Base-by-base conservation (phyloP, 2,797 vertebrate species). In the Heteromormyrus szaboi region DNA sequence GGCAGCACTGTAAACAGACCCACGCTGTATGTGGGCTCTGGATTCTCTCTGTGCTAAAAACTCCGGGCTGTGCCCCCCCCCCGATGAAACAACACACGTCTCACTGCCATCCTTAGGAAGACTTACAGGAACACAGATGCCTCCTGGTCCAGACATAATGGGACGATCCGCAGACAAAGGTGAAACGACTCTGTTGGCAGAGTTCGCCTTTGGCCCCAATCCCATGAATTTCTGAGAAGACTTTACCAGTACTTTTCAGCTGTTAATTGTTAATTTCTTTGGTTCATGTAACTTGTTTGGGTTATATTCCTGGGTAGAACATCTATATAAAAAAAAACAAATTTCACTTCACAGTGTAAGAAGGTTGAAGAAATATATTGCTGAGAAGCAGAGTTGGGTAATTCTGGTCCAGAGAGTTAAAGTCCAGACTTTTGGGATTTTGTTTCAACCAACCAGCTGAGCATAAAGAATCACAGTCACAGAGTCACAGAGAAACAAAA, bases 1-100 rank as follows among this genome's bases (percentile, higher is more conserved):
- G 89, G 90, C 88, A 90, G 91, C 29, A 50, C 92, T 88, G 93
- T 95, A 95, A 95, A 95, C 94, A 95, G 92, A 93, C 91, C 91
- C 44, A 53, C 81, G n/a, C 19, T n/a, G 41, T 92, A 88, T 92
- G 94, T 93, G 91, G 91, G 90, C n/a, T 4, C 41, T 53, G 54
- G 56, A 87, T 62, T 46, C 4, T 59, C 86, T 51, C 50, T 41
- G 85, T 37, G 51, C 33, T 14, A n/a, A 29, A 41, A 56, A 4
- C 14, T n/a, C n/a, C n/a, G 41, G 37, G 48, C 51, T 4, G 46
- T 44, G 56, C 19, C 88, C 9, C 2, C 56, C 29, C 62, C 33
- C 44, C 54, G 33, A 65, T 1, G 3, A 33, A 87, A 65, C 53
- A 44, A 62, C 56, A 59, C 48, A 9, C 44, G 46, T 46, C 37